A percentile compares a stretch with the other conserved stretches of the same genome.
phyloP scores from a whole-genome alignment of 1,140 invertebrate species.

The Zaprionus africanus region DNA sequence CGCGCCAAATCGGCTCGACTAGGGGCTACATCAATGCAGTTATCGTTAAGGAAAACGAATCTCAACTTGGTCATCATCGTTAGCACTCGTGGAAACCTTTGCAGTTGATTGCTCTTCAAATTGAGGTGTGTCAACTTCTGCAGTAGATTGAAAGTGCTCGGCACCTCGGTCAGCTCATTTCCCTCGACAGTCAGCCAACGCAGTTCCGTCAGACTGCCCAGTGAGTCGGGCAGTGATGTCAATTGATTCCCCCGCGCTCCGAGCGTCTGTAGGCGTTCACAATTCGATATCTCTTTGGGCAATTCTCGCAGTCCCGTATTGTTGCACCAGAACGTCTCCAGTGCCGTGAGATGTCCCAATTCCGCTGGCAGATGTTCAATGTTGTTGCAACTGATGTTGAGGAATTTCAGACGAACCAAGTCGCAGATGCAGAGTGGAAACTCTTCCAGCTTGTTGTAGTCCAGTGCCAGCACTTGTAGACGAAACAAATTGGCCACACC shows the following conservation, averaged over 20 bases:
- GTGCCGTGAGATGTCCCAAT: slow-evolving; percentile 89
- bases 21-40: slow-evolving; percentile 82
- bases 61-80: slow-evolving; percentile 85
- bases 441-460: slow-evolving; percentile 89
- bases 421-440: slow-evolving; percentile 87
- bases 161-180: slow-evolving; percentile 86
- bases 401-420: slow-evolving; percentile 88
- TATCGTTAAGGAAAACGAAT: slow-evolving; percentile 86
- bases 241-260: slow-evolving; percentile 87
- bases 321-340: slow-evolving; percentile 91
- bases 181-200: slow-evolving; percentile 87
- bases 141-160: slow-evolving; percentile 85
- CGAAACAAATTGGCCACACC: slow-evolving; percentile 72
- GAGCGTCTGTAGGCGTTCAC: slow-evolving; percentile 90
- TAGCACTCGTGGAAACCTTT: slow-evolving; percentile 85
- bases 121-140: slow-evolving; percentile 86
- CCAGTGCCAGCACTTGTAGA: slow-evolving; percentile 85
- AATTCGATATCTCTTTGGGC: slow-evolving; percentile 89
- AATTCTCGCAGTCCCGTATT: slow-evolving; percentile 86
- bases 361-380: slow-evolving; percentile 88
- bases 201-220: slow-evolving; percentile 85
- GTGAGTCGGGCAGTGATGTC: slow-evolving; percentile 85
- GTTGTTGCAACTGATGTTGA: slow-evolving; percentile 94
- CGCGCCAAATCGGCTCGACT: slow-evolving; percentile 71
- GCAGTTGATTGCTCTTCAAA: slow-evolving; percentile 85